Conservation (phyloP, 2,113 vertebrate species). For the Helogale parvula region DNA sequence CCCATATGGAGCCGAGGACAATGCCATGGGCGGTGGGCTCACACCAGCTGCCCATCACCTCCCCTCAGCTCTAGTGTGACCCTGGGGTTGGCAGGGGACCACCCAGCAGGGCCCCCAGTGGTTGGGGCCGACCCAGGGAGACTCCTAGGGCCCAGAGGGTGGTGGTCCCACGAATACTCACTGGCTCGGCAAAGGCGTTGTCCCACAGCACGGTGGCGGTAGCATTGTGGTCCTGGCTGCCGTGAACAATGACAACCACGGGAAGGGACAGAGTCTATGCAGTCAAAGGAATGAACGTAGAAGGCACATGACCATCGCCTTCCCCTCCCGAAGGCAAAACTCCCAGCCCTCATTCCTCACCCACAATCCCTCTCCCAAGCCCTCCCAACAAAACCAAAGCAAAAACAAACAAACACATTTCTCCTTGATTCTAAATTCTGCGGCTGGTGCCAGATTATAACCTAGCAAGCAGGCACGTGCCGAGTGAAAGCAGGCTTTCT, state of each 20-base stretch:
- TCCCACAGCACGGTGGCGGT: conserved; percentile 99
- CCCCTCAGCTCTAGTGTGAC: not conserved
- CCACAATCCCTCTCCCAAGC: not conserved
- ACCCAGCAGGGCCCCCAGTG: not conserved
- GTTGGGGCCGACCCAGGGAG: not conserved
- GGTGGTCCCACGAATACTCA: conserved; percentile 77
- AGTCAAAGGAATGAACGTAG: not conserved
- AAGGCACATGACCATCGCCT: not conserved
- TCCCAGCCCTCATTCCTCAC: not conserved
- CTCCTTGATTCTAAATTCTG: not conserved
- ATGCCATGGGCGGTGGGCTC: not conserved
- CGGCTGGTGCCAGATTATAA: not conserved
- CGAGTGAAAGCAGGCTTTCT: not conserved
- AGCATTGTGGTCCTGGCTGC: conserved; percentile 99
- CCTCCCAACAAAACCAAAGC: not conserved
- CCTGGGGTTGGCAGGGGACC: not conserved
- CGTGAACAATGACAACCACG: conserved; percentile 97
- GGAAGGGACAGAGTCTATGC: conserved; percentile 95
- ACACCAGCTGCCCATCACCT: not conserved
- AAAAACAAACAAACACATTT: not conserved
- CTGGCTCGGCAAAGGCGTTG: conserved; percentile 96
- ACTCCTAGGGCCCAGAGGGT: not conserved
- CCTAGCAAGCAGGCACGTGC: not conserved
- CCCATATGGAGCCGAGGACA: not conserved
- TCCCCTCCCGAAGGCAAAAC: not conserved